Conservation (phyloP, 2,888 invertebrate species). For the Agrenia bidenticulata region DNA sequence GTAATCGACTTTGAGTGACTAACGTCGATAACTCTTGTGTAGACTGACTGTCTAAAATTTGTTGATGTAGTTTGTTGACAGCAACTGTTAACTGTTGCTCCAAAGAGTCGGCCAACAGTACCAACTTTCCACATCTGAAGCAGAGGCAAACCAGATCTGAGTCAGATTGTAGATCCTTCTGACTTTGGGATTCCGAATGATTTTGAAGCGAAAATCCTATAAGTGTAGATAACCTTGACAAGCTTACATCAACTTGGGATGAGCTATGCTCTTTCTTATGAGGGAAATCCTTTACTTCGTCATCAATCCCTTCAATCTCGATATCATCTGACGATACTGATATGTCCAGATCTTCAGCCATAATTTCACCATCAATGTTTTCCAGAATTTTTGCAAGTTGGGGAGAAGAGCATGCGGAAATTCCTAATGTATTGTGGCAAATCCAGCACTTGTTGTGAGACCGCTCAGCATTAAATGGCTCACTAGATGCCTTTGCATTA, state of each 20-base stretch:
- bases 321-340: conserved; percentile 50
- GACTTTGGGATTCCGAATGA: conserved; percentile 6
- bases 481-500: neutral
- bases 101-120: conserved; percentile 37
- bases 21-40: neutral
- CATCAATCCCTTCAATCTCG: conserved; percentile 51
- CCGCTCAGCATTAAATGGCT: neutral
- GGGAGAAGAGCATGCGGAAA: conserved; percentile 23
- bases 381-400: conserved; percentile 44
- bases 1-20: too few species aligned
- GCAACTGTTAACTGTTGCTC: conserved; percentile 41
- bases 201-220: neutral
- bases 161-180: neutral
- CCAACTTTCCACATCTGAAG: conserved; percentile 43
- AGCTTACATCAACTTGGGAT: neutral
- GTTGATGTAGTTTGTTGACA: conserved; percentile 26
- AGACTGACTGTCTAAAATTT: neutral
- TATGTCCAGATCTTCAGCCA: conserved; percentile 48
- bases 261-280: conserved; percentile 1
- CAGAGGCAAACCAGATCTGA: conserved; percentile 28
- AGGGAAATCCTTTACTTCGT: conserved; percentile 35
- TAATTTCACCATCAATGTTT: conserved; percentile 44
- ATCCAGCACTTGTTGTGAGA: conserved; percentile 5
- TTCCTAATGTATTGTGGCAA: conserved; percentile 7
- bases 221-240: neutral